These are phyloP conservation scores for Elgaria multicarinata DNA, from an alignment of 2,113 vertebrate species.

Conservation along the genomic window DNA sequence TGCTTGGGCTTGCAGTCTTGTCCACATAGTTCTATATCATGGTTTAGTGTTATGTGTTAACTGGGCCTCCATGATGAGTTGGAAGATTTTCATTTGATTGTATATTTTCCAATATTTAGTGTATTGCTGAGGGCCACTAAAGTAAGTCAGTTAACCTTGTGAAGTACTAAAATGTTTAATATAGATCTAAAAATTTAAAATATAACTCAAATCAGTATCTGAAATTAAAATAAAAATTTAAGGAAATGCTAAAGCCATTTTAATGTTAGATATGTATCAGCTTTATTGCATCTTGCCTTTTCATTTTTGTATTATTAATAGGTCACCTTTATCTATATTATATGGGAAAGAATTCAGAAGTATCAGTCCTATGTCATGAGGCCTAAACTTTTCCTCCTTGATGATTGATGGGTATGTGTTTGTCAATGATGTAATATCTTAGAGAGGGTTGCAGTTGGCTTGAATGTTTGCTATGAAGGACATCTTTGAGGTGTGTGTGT, in stretches of 20 bases:
- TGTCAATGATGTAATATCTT: not conserved
- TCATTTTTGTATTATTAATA: not conserved
- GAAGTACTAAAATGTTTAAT: not conserved
- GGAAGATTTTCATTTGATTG: constrained; percentile 1
- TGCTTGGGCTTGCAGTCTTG: not conserved
- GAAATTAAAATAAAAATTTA: not conserved
- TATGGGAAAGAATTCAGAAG: not conserved
- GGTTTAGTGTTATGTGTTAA: not conserved
- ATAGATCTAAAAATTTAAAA: not conserved
- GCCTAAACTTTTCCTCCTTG: not conserved
- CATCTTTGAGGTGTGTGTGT: not conserved
- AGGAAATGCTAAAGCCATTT: not conserved
- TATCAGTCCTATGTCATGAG: not conserved
- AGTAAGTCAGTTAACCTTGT: not conserved
- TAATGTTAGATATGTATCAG: not conserved
- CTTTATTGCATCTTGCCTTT: not conserved
- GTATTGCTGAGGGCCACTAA: not conserved
- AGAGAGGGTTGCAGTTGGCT: not conserved
- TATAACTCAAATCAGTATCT: not conserved
- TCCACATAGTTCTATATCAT: not conserved
- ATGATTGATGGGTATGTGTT: not conserved
- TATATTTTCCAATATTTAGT: not conserved
- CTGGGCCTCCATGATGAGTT: not conserved
- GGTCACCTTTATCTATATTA: not conserved
- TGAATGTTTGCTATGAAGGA: not conserved